phyloP scores from a whole-genome alignment of 2,113 vertebrate genomes.

The Stictonetta naevosa region DNA sequence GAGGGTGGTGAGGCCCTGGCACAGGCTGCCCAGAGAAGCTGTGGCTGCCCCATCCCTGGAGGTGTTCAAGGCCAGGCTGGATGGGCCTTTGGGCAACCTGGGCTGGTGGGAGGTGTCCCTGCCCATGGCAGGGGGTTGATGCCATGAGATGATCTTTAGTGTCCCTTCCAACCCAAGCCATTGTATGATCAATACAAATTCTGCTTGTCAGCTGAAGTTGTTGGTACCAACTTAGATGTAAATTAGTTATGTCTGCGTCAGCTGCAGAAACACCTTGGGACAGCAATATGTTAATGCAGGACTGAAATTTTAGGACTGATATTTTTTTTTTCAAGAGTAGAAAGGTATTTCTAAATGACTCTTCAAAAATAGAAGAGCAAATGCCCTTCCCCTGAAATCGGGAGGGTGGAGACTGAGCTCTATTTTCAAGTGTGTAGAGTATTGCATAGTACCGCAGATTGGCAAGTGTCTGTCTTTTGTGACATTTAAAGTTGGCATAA shows the following conservation, averaged over 20 bases:
- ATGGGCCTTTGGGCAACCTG: too few species aligned
- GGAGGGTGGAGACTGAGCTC: neutral
- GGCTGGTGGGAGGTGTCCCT: too few species aligned
- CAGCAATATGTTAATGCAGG: neutral
- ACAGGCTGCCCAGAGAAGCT: too few species aligned
- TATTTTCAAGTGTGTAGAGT: neutral
- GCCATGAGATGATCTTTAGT: too few species aligned
- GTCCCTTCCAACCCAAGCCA: too few species aligned
- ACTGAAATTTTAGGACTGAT: neutral
- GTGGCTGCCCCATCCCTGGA: too few species aligned
- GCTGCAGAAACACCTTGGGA: neutral
- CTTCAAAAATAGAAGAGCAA: neutral
- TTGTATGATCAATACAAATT: neutral
- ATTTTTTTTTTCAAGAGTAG: neutral
- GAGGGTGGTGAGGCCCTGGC: too few species aligned
- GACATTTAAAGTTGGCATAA: neutral
- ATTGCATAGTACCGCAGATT: neutral
- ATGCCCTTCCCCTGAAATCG: neutral
- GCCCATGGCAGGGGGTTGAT: too few species aligned
- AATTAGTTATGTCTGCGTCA: neutral
- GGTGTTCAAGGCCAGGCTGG: too few species aligned
- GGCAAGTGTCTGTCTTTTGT: neutral
- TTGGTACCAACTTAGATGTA: neutral
- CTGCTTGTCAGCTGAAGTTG: neutral
- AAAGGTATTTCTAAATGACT: neutral